Conservation (phyloP, 2,888 invertebrate genomes). For the Scaptodrosophila latifasciaeformis region DNA sequence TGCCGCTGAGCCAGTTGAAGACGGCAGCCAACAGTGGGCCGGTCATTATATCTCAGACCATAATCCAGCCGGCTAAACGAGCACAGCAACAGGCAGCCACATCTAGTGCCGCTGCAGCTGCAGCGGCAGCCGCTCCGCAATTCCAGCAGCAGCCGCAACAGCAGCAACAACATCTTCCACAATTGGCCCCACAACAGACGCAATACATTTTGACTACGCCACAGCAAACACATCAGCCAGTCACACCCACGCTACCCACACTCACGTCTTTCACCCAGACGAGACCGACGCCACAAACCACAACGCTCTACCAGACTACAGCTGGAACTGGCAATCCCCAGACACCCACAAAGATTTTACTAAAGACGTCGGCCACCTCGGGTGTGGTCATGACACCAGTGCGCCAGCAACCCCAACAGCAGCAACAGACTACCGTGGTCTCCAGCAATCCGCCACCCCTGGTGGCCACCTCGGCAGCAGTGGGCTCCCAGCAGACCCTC, state of each 20-base stretch:
- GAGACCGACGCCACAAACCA: constrained; percentile 61
- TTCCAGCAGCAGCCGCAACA: constrained; percentile 37
- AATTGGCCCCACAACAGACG: constrained; percentile 40
- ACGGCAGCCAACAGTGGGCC: constrained; percentile 72
- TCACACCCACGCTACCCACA: constrained; percentile 63
- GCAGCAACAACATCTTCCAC: constrained; percentile 37
- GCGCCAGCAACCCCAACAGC: constrained; percentile 57
- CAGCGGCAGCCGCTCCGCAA: constrained; percentile 43
- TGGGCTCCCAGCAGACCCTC: constrained; percentile 62
- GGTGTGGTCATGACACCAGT: constrained; percentile 71
- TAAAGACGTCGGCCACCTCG: constrained; percentile 74
- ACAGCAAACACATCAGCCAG: constrained; percentile 51
- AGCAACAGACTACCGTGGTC: constrained; percentile 49
- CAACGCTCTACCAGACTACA: constrained; percentile 70
- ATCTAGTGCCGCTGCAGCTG: constrained; percentile 3
- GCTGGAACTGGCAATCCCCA: constrained; percentile 54
- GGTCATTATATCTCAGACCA: constrained; percentile 74
- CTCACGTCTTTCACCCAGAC: constrained; percentile 71
- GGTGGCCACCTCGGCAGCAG: constrained; percentile 67
- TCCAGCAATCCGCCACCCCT: constrained; percentile 73
- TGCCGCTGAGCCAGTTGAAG: constrained; percentile 71
- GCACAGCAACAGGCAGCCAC: constrained; percentile 46
- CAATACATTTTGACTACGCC: constrained; percentile 72
- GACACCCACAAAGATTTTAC: constrained; percentile 72
- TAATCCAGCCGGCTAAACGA: constrained; percentile 74